Evolutionary conservation across 2,797 vertebrate species (phyloP).

Genomic region (Enteromius paludinosus): DNA sequence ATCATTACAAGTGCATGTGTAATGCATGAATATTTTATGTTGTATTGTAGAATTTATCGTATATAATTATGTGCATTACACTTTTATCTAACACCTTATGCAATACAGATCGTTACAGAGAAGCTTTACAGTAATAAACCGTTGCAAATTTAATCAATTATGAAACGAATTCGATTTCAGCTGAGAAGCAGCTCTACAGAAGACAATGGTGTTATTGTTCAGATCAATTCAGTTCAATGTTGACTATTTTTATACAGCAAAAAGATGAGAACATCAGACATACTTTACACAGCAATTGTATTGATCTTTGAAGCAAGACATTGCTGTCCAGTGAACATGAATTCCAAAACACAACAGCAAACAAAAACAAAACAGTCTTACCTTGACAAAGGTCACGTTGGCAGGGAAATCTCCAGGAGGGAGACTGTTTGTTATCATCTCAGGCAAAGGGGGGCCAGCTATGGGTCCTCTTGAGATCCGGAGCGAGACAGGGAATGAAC

Average conservation of each 20-base stretch:
- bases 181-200: not conserved
- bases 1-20: not conserved
- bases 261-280: not conserved
- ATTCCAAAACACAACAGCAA: not conserved
- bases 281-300: not conserved
- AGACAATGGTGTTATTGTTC: not conserved
- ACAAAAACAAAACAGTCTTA: slow-evolving; percentile 66
- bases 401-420: slow-evolving; percentile 84
- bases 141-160: not conserved
- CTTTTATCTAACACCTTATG: not conserved
- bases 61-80: not conserved
- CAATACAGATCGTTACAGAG: not conserved
- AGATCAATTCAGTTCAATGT: not conserved
- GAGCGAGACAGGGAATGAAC: slow-evolving; percentile 83
- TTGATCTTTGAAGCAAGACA: not conserved
- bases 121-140: not conserved
- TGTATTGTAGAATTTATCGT: not conserved
- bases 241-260: not conserved
- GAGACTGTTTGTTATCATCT: slow-evolving; percentile 61
- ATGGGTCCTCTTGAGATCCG: slow-evolving; percentile 88
- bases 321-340: not conserved
- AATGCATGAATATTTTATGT: not conserved
- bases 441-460: slow-evolving; percentile 84
- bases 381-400: slow-evolving; percentile 90
- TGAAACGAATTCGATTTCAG: not conserved